A percentile compares a stretch with the other conserved stretches of the same genome.
Conservation (phyloP, 1,140 invertebrate genomes). For the Sinella curviseta region DNA sequence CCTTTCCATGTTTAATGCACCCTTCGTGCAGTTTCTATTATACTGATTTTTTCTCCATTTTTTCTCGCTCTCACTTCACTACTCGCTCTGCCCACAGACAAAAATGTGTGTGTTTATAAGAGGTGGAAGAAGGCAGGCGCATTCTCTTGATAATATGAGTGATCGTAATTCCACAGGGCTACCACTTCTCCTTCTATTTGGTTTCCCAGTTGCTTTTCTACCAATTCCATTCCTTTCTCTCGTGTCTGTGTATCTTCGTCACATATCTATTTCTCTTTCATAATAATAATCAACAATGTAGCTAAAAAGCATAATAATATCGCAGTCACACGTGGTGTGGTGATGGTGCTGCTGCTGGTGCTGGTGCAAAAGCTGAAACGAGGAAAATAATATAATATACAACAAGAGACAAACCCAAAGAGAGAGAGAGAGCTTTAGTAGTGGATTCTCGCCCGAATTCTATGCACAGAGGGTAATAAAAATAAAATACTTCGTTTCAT, state of each 20-base stretch:
- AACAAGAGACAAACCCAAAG: too few species aligned
- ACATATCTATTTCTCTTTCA: not conserved
- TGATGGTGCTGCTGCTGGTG: not conserved
- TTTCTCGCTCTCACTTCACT: not conserved
- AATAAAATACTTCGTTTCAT: conserved; percentile 14
- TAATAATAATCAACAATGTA: conserved; percentile 14
- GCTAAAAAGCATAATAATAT: conserved; percentile 10
- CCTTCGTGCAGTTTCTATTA: conserved; percentile 34
- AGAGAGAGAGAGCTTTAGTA: not conserved
- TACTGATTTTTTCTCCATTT: conserved; percentile 24
- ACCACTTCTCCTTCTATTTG: not conserved
- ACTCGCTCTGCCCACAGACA: not conserved
- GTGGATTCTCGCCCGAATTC: conserved; percentile 2
- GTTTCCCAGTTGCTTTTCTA: not conserved
- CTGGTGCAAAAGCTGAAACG: not conserved
- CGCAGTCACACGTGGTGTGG: conserved; percentile 12
- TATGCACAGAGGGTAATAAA: too few species aligned
- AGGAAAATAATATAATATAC: not conserved
- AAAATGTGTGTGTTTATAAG: conserved; percentile 4
- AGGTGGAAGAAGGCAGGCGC: not conserved
- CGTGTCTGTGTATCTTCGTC: not conserved
- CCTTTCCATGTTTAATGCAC: conserved; percentile 40
- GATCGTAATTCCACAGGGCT: conserved; percentile 11
- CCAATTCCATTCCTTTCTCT: not conserved
- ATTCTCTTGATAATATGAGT: not conserved